A percentile compares a stretch with the other conserved stretches of the same genome.
Conservation (phyloP, 2,888 invertebrate genomes). For the Chalcis sispes region DNA sequence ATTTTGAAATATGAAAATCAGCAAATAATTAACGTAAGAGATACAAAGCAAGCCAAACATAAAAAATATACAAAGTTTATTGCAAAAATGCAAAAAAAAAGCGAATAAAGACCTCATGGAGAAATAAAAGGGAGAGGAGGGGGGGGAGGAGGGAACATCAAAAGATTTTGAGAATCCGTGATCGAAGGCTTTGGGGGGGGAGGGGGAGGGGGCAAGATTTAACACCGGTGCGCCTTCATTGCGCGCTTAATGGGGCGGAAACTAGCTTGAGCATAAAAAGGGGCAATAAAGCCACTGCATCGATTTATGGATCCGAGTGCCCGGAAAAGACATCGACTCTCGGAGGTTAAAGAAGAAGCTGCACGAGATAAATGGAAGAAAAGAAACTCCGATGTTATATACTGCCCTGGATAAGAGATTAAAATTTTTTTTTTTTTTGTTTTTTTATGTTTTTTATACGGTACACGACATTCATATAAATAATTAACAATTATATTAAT, state of each 20-base stretch:
- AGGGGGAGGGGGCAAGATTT: conserved; percentile 45
- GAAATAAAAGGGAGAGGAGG: not conserved
- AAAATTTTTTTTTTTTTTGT: conserved; percentile 1
- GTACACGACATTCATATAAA: too few relatives aligned
- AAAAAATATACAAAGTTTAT: too few relatives aligned
- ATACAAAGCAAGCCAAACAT: too few relatives aligned
- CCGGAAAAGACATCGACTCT: conserved; percentile 46
- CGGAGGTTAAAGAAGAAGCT: conserved; percentile 19
- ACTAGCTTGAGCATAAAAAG: conserved; percentile 54
- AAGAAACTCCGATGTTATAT: conserved; percentile 10
- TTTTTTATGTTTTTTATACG: not conserved
- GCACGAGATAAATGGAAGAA: conserved; percentile 41
- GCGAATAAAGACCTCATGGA: too few relatives aligned
- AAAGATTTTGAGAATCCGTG: conserved; percentile 51
- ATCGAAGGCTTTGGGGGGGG: conserved; percentile 36
- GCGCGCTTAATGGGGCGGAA: conserved; percentile 56
- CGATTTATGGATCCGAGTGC: conserved; percentile 61
- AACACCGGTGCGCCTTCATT: conserved; percentile 57
- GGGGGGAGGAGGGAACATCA: conserved; percentile 23
- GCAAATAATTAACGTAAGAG: not conserved
- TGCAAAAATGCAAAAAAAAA: too few relatives aligned
- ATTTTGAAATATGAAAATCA: too few relatives aligned
- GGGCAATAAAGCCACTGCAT: conserved; percentile 57
- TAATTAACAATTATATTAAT: too few relatives aligned
- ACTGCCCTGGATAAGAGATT: not conserved